Evolutionary conservation across 2,113 vertebrate genomes (phyloP), one percentile per base, ranked within the genome.

Genomic region (Tamias sibiricus): DNA sequence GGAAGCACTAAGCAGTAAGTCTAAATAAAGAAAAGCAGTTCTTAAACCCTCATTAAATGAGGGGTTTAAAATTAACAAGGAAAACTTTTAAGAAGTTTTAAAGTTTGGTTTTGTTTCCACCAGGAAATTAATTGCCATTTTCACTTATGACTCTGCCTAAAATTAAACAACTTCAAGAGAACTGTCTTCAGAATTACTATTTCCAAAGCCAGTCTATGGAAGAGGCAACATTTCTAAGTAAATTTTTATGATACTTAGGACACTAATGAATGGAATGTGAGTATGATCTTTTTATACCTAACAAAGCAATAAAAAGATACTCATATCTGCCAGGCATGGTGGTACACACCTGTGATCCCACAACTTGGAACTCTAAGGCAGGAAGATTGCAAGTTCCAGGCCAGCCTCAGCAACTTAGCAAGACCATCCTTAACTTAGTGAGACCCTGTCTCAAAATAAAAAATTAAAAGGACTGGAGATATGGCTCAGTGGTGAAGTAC

Each of bases 21-120:
- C 76, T 57, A 82, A 86, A 87, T 74, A 80, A 81, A 80, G 9
- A 91, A 89, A 75, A 91, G 52, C 1, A 59, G 71, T 75, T 90
- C 10, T 80, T 84, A 66, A 92, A 59, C 71, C 26, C 22, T 90
- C 71, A 92, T 80, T 95, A 95, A 95, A 90, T 40, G 47, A 35
- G 76, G 92, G 28, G 83, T 94, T 94, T 49, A 49, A 49, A 49
- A 12, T 47, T 49, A 12, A 12, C 13, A 49, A 49, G 12, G 12
- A 47, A 47, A 49, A 49, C 47, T 49, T 49, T 49, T 2, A 49
- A 49, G 13, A 49, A 13, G 68, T 91, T 90, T 90, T 79, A 74
- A 97, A 87, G 66, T 93, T 71, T 94, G 42, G 57, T 62, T 87
- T 47, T 87, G 6, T 95, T 90, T 88, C 32, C 30, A 87, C 71